Evolutionary conservation across 1,140 invertebrate species (phyloP), one percentile per base, ranked within the genome.

Genomic region (Drosophila navojoa): DNA sequence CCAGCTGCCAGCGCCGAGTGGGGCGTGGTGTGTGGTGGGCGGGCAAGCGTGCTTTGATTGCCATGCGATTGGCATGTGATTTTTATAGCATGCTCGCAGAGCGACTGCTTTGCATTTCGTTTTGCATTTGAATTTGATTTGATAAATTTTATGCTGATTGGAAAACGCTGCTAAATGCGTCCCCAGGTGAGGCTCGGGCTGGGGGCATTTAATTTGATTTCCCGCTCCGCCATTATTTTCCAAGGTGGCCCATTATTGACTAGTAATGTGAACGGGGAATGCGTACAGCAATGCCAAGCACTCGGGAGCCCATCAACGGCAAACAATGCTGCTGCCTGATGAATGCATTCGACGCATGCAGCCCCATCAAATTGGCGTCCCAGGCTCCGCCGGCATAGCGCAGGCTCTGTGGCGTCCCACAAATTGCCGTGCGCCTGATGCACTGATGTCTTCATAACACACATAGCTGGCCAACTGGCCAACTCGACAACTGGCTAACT

Each of bases 101-200:
- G 40, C 81, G 64, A 64, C 67, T 71, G 42, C 47, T 86, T 86
- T 86, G 82, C 82, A 86, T 86, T 86, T 79, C 45, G 71, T 68
- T 76, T 55, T 62, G 52, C 76, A 87, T 79, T 86, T 73, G 84
- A 82, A 77, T 86, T 86, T 89, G 82, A 89, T 89, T 89, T 89
- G 84, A 89, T 89, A 89, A 89, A 89, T 89, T 89, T 89, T 76
- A 89, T 89, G 84, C 85, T 89, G 84, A 89, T 89, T 89, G 84
- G 82, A 89, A 89, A 89, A 89, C 71, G 77, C 82, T 84, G 77
- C 84, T 76, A 70, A 89, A 89, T 84, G 84, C 71, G 84, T 84
- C 85, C 85, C 84, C 71, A 70, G 77, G 70, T 55, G 76, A 59
- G 61, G 63, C 57, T 67, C 73, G 45, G 50, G 50, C 60, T 47